These are phyloP conservation scores for Eupithecia dodoneata DNA, from an alignment of 2,888 invertebrate genomes.

Conservation along the genomic window DNA sequence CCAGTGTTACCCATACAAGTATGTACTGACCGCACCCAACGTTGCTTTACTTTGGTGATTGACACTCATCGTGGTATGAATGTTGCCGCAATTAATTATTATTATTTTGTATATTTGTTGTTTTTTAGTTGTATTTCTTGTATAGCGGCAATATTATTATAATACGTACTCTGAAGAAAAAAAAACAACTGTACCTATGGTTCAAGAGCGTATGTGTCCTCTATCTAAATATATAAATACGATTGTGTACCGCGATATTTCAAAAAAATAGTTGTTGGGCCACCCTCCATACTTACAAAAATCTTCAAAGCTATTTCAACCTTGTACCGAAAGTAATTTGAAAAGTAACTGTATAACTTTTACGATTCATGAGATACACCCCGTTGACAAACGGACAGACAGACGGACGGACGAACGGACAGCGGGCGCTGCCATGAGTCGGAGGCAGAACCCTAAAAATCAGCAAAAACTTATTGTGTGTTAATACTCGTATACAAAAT, in stretches of 20 bases:
- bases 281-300: too few species aligned
- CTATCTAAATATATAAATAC: too few species aligned
- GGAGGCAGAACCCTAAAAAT: slow-evolving; percentile 35
- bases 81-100: not conserved
- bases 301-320: not conserved
- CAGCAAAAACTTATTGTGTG: slow-evolving; percentile 58
- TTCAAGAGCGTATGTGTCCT: not conserved
- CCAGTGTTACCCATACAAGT: not conserved
- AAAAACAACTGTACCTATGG: not conserved
- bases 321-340: too few species aligned
- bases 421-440: not conserved
- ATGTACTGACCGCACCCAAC: slow-evolving; percentile 74
- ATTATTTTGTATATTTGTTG: too few species aligned
- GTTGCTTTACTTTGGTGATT: slow-evolving; percentile 82
- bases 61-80: slow-evolving; percentile 42
- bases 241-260: too few species aligned
- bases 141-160: not conserved
- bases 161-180: not conserved
- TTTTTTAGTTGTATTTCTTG: not conserved
- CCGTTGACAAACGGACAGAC: not conserved
- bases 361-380: not conserved
- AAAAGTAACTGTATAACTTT: not conserved
- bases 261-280: too few species aligned
- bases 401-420: not conserved
- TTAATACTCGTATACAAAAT: slow-evolving; percentile 45